Evolutionary conservation across 2,797 vertebrate species (phyloP), one percentile per base, ranked within the genome.

Genomic region (Yasuhikotakia modesta): DNA sequence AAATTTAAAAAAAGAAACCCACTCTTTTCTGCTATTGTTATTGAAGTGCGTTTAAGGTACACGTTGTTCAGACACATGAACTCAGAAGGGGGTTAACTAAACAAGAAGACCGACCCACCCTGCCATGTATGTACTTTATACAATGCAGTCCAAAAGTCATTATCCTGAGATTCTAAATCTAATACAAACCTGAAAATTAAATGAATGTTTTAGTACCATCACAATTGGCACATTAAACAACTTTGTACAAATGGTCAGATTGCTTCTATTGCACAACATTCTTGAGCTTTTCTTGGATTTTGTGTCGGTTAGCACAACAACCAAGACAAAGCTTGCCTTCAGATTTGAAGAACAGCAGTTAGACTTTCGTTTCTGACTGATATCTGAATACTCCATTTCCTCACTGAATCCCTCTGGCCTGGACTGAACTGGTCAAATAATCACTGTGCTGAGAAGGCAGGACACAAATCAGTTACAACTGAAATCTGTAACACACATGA

Each of bases 261-360:
- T 57, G 22, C 22, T 57, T 13, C 21, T 4, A 14, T 13, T 57
- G 11, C 12, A 57, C 11, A 11, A 55, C 19, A 10, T 1, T 16
- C 17, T 50, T n/a, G 5, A 16, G 19, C 19, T 19, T 12, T 57
- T 6, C 22, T 16, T 12, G 14, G 14, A 24, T 57, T 21, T 22
- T 57, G 11, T 50, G 48, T 43, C 39, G 2, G 39, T 43, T 43
- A 43, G 39, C 8, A 10, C 1, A 43, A 4, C 24, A 27, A 27
- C 5, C 2, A 58, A 16, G 4, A 27, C 14, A 7, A 32, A 1
- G 46, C 70, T 35, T 71, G 60, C 84, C 82, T 83, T 85, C 6
- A 85, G 74, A 70, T 13, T 82, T 10, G 71, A 64, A 14, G 80
- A 65, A 53, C 75, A 85, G 71, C 67, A 85, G 21, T 55, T 83